A percentile compares a stretch with the other conserved stretches of the same genome.
phyloP scores from a whole-genome alignment of 2,888 invertebrate species.

The Lasius platythorax region DNA sequence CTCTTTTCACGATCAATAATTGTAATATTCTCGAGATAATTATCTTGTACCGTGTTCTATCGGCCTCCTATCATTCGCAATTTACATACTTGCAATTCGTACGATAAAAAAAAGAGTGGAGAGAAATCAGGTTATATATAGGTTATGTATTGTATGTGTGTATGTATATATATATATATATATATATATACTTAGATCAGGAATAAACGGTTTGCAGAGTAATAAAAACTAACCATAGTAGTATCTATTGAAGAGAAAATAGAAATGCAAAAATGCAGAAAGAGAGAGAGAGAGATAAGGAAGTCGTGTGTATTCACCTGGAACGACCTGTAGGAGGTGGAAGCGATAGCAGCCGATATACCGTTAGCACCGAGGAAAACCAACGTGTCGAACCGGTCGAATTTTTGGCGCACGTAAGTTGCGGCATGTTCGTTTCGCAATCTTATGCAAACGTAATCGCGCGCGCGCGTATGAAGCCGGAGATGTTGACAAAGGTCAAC shows the following conservation, averaged over 20 bases:
- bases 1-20: not conserved
- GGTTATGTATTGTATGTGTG: too few relatives aligned
- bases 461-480: not conserved
- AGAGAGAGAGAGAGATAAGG: slow-evolving; percentile 19
- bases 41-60: not conserved
- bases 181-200: not conserved
- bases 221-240: not conserved
- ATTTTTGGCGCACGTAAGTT: slow-evolving; percentile 71
- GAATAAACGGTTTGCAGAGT: not conserved
- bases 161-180: too few relatives aligned
- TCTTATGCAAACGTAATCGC: slow-evolving; percentile 43
- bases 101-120: not conserved
- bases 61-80: too few relatives aligned
- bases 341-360: slow-evolving; percentile 65
- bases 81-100: not conserved
- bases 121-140: slow-evolving; percentile 7
- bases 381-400: slow-evolving; percentile 73
- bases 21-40: not conserved
- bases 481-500: slow-evolving; percentile 42
- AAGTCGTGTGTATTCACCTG: slow-evolving; percentile 58
- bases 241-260: not conserved
- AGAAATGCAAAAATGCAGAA: not conserved
- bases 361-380: slow-evolving; percentile 73
- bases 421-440: slow-evolving; percentile 41
- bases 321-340: slow-evolving; percentile 57